Evolutionary conservation across 2,888 invertebrate genomes (phyloP).

Genomic region (Oxytorus armatus): DNA sequence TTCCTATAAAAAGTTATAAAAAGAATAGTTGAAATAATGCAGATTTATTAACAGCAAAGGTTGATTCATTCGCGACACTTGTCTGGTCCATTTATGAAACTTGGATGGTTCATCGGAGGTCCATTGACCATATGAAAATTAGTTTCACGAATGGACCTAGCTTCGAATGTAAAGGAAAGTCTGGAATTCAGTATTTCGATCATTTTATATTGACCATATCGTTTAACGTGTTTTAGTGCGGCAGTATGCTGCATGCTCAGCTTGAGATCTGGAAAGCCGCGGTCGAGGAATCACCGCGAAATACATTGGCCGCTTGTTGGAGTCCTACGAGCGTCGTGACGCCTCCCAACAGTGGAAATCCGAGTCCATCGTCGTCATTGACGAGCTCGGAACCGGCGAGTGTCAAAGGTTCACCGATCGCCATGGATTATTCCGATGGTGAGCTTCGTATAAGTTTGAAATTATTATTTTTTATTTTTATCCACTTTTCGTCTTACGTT

Average conservation of each 20-base stretch:
- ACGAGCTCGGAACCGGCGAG: constrained; percentile 75
- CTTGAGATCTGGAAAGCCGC: constrained; percentile 97
- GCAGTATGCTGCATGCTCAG: constrained; percentile 93
- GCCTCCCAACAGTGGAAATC: constrained; percentile 74
- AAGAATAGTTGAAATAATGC: too few species aligned
- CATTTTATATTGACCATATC: constrained; percentile 4
- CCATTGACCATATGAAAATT: background rate
- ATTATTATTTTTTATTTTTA: background rate
- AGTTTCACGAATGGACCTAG: too few species aligned
- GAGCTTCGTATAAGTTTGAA: constrained; percentile 74
- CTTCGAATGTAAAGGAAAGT: too few species aligned
- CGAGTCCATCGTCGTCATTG: constrained; percentile 78
- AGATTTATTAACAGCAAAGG: too few species aligned
- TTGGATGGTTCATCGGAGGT: constrained; percentile 15
- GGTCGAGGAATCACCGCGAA: constrained; percentile 86
- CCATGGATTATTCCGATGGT: constrained; percentile 91
- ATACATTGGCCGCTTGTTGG: constrained; percentile 83
- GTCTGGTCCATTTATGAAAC: too few species aligned
- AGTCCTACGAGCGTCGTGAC: constrained; percentile 80
- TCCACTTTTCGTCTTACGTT: background rate
- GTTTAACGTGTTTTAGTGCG: constrained; percentile 87
- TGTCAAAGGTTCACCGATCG: constrained; percentile 78
- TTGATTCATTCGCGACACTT: too few species aligned
- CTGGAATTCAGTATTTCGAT: too few species aligned
- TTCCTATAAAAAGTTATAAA: too few species aligned